Conservation (phyloP, 2,888 invertebrate species). For the Idaea aversata region DNA sequence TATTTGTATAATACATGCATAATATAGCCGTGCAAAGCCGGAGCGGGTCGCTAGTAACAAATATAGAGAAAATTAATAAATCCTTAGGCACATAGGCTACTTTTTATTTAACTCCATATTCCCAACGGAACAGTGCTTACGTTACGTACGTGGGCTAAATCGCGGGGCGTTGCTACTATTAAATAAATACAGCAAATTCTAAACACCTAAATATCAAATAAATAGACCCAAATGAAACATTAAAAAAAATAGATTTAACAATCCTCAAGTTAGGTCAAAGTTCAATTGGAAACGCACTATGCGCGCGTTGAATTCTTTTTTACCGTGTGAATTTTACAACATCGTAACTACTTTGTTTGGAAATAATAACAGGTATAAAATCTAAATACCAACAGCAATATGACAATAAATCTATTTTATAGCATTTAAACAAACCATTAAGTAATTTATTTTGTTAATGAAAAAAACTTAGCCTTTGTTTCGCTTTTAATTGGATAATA, state of each 20-base stretch:
- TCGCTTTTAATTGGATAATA: background rate
- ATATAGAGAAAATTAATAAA: too few relatives aligned
- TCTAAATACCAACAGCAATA: background rate
- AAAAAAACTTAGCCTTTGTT: background rate
- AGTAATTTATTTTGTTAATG: background rate
- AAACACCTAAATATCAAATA: background rate
- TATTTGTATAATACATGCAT: too few relatives aligned
- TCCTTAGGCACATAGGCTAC: too few relatives aligned
- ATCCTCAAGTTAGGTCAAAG: constrained; percentile 21
- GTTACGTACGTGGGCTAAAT: too few relatives aligned
- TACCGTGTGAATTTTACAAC: constrained; percentile 28
- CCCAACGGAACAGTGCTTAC: too few relatives aligned
- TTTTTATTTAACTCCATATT: too few relatives aligned
- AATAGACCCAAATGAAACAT: constrained; percentile 6
- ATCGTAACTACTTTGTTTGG: constrained; percentile 24
- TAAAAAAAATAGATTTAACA: constrained; percentile 13
- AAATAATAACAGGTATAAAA: constrained; percentile 13
- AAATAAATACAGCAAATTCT: too few relatives aligned
- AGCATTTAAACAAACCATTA: background rate
- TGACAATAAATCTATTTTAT: constrained; percentile 1
- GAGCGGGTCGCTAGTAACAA: too few relatives aligned
- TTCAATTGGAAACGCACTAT: constrained; percentile 24
- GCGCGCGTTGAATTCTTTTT: constrained; percentile 28
- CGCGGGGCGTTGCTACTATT: too few relatives aligned
- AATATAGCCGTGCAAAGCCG: too few relatives aligned